phyloP scores from a whole-genome alignment of 2,888 invertebrate species.

The Mythimna vitellina region DNA sequence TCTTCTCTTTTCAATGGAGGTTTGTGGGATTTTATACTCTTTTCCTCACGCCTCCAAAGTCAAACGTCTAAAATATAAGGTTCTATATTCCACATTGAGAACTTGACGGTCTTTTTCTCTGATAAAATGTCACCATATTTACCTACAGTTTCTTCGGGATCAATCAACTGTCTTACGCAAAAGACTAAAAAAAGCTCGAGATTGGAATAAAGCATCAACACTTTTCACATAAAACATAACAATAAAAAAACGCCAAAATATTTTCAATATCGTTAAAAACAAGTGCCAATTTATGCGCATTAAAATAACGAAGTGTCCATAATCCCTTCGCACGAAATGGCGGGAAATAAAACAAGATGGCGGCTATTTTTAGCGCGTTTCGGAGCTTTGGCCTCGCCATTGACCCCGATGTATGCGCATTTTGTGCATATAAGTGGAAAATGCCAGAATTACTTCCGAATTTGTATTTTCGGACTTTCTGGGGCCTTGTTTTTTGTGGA shows the following conservation, averaged over 20 bases:
- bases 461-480: slow-evolving; percentile 21
- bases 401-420: slow-evolving; percentile 31
- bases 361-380: slow-evolving; percentile 69
- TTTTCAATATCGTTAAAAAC: slow-evolving; percentile 12
- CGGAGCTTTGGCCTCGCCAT: slow-evolving; percentile 49
- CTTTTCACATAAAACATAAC: neutral
- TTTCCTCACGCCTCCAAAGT: no score
- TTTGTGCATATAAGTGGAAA: slow-evolving; percentile 13
- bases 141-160: neutral
- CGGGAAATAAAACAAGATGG: slow-evolving; percentile 71
- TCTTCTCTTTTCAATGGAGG: no score
- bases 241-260: slow-evolving; percentile 15
- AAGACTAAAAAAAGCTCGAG: neutral
- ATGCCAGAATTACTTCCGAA: slow-evolving; percentile 26
- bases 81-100: neutral
- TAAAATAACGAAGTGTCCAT: slow-evolving; percentile 19
- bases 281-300: slow-evolving; percentile 10
- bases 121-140: neutral
- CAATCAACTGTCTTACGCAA: neutral
- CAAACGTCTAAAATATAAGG: no score
- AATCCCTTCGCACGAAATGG: slow-evolving; percentile 13
- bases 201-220: neutral
- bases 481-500: slow-evolving; percentile 1
- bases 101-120: neutral
- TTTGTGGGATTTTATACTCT: no score